Percentiles rank a stretch among this genome's conserved stretches.
phyloP scores from a whole-genome alignment of 2,797 vertebrate species.

The Melanotaenia maccullochi region DNA sequence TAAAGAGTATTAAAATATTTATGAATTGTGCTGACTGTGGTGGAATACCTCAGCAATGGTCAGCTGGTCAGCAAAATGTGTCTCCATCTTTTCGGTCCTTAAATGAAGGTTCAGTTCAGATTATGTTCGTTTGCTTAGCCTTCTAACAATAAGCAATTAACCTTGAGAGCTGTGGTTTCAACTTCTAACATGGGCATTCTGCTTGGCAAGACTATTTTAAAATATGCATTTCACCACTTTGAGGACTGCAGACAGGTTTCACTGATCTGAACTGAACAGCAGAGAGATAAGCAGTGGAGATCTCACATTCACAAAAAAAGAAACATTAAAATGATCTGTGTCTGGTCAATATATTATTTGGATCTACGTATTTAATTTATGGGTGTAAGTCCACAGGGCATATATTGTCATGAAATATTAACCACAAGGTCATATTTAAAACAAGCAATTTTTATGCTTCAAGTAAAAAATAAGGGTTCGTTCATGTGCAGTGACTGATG shows the following conservation, averaged over 20 bases:
- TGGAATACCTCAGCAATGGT: conserved; percentile 18
- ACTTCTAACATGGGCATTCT: not conserved
- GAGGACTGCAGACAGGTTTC: not conserved
- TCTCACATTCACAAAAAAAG: not conserved
- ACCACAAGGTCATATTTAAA: not conserved
- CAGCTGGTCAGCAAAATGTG: conserved; percentile 20
- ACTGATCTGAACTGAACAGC: not conserved
- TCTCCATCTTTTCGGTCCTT: conserved; percentile 10
- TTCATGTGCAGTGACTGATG: not conserved
- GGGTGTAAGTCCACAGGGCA: not conserved
- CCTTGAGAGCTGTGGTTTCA: not conserved
- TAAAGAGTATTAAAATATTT: conserved; percentile 59
- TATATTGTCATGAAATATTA: not conserved
- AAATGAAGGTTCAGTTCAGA: not conserved
- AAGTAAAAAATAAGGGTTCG: not conserved
- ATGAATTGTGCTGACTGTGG: conserved; percentile 28
- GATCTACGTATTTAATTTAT: not conserved
- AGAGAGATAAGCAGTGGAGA: not conserved
- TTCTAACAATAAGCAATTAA: not conserved
- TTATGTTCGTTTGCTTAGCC: not conserved
- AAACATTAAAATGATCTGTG: not conserved
- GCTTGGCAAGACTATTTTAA: not conserved
- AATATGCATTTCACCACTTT: not conserved
- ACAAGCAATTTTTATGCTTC: not conserved
- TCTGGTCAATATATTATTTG: not conserved